These are phyloP conservation scores for Lithobates pipiens DNA, from an alignment of 2,797 vertebrate species.

Conservation along the genomic window DNA sequence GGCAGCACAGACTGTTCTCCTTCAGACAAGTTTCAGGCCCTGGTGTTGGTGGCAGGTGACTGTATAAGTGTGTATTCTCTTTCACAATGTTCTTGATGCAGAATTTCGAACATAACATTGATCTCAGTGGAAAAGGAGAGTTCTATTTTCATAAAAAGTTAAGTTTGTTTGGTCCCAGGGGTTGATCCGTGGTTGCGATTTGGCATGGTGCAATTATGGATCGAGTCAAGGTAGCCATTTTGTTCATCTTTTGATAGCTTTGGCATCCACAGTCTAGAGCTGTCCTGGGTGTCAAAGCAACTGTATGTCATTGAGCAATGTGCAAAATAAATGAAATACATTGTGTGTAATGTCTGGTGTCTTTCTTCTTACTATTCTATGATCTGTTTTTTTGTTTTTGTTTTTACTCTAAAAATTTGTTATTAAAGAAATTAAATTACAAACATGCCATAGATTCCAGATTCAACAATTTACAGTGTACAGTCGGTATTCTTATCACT, in stretches of 20 bases:
- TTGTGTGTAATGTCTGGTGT: constrained; percentile 18
- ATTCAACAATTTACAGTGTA: too few species aligned
- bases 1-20: not conserved
- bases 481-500: too few species aligned
- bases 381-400: too few species aligned
- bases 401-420: too few species aligned
- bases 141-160: not conserved
- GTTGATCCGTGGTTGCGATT: not conserved
- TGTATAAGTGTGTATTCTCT: not conserved
- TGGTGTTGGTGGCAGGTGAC: not conserved
- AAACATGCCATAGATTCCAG: too few species aligned
- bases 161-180: not conserved
- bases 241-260: not conserved
- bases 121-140: not conserved
- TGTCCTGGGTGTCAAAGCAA: not conserved
- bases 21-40: not conserved
- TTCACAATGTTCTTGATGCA: not conserved
- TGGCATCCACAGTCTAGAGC: not conserved
- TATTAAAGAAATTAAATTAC: too few species aligned
- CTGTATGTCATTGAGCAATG: constrained; percentile 4
- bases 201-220: not conserved
- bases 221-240: not conserved
- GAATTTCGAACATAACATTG: not conserved
- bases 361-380: not conserved
- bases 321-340: constrained; percentile 29